Percentiles rank a stretch among this genome's conserved stretches.
phyloP scores from a whole-genome alignment of 1,140 invertebrate species.

The Brevipalpus yothersi region DNA sequence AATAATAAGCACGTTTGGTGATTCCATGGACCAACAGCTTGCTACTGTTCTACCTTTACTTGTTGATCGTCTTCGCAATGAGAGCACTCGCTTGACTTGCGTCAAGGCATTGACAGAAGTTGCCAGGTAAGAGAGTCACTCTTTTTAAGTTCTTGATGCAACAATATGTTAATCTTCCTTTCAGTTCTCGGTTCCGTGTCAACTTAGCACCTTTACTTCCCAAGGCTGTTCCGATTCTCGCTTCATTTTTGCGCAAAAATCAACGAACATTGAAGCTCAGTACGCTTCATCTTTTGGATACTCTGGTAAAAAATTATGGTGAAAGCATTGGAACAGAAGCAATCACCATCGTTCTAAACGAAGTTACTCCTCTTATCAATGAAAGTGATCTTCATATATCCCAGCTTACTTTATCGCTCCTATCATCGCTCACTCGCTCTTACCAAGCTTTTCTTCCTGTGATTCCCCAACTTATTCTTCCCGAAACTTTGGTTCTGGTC shows the following conservation, averaged over 20 bases:
- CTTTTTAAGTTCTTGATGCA: neutral
- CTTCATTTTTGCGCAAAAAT: slow-evolving; percentile 86
- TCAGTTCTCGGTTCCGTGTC: slow-evolving; percentile 53
- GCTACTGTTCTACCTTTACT: slow-evolving; percentile 71
- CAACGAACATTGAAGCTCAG: slow-evolving; percentile 77
- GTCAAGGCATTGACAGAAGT: slow-evolving; percentile 87
- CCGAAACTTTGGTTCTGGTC: slow-evolving; percentile 59
- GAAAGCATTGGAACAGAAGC: slow-evolving; percentile 36
- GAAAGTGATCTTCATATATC: slow-evolving; percentile 89
- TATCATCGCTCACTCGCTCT: slow-evolving; percentile 25
- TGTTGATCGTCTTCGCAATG: slow-evolving; percentile 74
- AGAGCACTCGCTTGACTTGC: slow-evolving; percentile 83
- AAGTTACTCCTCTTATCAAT: slow-evolving; percentile 64
- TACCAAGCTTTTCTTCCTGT: slow-evolving; percentile 21
- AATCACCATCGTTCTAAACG: slow-evolving; percentile 47
- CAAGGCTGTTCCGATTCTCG: slow-evolving; percentile 69
- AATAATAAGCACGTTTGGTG: slow-evolving; percentile 71
- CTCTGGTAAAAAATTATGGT: slow-evolving; percentile 58
- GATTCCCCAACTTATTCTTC: slow-evolving; percentile 33
- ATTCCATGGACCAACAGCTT: slow-evolving; percentile 47
- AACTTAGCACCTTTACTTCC: slow-evolving; percentile 59
- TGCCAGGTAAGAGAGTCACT: slow-evolving; percentile 29
- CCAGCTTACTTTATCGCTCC: slow-evolving; percentile 23
- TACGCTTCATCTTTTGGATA: slow-evolving; percentile 69
- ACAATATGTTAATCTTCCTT: slow-evolving; percentile 9